Evolutionary conservation across 2,113 vertebrate genomes (phyloP).

Genomic region (Megaleporinus macrocephalus): DNA sequence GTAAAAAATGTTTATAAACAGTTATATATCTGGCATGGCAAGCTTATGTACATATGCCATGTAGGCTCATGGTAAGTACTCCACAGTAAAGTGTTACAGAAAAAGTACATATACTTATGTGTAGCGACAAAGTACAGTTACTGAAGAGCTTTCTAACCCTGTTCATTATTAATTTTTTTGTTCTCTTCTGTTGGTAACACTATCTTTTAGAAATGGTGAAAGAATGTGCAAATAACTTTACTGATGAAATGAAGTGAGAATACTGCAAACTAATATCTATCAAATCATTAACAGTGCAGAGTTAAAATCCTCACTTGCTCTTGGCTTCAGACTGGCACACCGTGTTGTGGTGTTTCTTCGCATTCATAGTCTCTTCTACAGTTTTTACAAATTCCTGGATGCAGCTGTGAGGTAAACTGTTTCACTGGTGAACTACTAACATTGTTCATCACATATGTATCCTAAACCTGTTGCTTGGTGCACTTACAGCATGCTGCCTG

Average conservation of each 20-base stretch:
- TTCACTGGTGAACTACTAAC: not conserved
- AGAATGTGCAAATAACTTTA: not conserved
- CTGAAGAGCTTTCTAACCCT: too few species aligned
- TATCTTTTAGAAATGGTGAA: not conserved
- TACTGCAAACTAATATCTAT: not conserved
- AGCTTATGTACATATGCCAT: too few species aligned
- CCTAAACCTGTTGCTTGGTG: not conserved
- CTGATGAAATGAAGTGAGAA: not conserved
- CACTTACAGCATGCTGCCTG: not conserved
- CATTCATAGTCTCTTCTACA: constrained; percentile 61
- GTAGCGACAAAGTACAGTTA: too few species aligned
- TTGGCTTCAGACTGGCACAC: constrained; percentile 63
- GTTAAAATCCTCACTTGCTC: constrained; percentile 22
- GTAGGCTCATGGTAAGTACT: too few species aligned
- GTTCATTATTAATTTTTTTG: too few species aligned
- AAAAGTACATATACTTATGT: too few species aligned
- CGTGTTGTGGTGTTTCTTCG: constrained; percentile 61
- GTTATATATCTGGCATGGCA: too few species aligned
- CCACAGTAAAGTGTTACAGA: too few species aligned
- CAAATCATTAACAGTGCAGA: constrained; percentile 13
- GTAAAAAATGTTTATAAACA: too few species aligned
- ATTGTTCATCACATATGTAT: not conserved
- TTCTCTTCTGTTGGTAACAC: too few species aligned
- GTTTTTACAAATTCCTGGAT: constrained; percentile 67
- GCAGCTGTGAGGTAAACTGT: constrained; percentile 66